phyloP scores from a whole-genome alignment of 2,113 vertebrate species.

The Pelvicachromis taeniatus region DNA sequence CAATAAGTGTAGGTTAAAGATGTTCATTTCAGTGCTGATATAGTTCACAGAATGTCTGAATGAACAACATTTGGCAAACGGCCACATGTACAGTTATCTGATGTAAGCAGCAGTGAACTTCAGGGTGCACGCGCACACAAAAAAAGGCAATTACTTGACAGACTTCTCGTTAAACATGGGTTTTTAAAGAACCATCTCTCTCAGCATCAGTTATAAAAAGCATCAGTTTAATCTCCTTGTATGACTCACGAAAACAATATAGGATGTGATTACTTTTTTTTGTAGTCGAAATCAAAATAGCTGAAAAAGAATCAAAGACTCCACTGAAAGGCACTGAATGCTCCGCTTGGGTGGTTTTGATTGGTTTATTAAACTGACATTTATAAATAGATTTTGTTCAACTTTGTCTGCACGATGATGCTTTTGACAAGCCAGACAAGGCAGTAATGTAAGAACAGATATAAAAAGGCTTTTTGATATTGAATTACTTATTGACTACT shows the following conservation, averaged over 20 bases:
- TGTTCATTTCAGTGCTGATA: conserved; percentile 16
- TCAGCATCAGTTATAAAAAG: not conserved
- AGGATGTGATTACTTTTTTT: not conserved
- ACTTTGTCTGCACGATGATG: not conserved
- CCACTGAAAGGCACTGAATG: not conserved
- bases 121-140: not conserved
- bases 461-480: not conserved
- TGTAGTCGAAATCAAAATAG: not conserved
- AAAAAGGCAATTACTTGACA: not conserved
- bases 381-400: conserved; percentile 6
- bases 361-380: not conserved
- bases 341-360: not conserved
- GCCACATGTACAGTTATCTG: conserved; percentile 7
- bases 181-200: not conserved
- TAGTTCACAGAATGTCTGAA: conserved; percentile 8
- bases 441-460: not conserved
- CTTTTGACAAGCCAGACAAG: not conserved
- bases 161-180: not conserved
- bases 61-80: conserved; percentile 24
- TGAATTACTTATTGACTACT: not conserved
- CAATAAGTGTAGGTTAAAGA: not conserved
- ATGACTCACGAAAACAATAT: not conserved
- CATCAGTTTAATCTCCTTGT: not conserved
- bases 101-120: conserved; percentile 2
- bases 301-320: not conserved